Evolutionary conservation across 2,797 vertebrate species (phyloP).

Genomic region (Poecile montanus): DNA sequence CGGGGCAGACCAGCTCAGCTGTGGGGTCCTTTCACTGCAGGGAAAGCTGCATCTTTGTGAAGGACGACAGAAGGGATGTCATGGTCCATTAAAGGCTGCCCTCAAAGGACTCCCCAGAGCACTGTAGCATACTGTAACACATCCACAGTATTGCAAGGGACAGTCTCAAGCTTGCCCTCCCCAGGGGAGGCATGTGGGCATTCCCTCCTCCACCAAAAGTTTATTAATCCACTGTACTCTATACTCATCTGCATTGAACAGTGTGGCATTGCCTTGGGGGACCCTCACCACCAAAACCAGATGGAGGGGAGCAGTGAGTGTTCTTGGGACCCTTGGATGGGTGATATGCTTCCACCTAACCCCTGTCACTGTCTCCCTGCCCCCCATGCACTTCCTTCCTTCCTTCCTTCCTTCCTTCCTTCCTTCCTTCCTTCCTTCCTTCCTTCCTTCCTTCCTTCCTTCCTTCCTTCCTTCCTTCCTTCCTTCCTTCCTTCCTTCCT

Average conservation of each 20-base stretch:
- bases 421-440: no score
- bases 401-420: no score
- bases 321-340: no score
- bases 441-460: no score
- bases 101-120: neutral
- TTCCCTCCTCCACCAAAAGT: neutral
- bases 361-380: neutral
- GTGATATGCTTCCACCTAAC: neutral
- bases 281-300: no score
- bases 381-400: no score
- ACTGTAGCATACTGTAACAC: neutral
- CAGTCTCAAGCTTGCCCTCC: no score
- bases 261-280: accelerated
- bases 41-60: neutral
- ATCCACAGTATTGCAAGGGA: neutral
- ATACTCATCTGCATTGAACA: neutral
- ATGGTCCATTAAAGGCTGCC: neutral
- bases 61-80: neutral
- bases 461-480: no score
- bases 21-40: neutral
- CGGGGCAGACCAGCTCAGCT: neutral
- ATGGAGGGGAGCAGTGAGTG: neutral
- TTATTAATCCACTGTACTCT: no score
- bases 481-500: no score
- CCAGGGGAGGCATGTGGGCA: accelerated